Conservation (phyloP, 2,888 invertebrate species). For the Cyclophora albipunctata region DNA sequence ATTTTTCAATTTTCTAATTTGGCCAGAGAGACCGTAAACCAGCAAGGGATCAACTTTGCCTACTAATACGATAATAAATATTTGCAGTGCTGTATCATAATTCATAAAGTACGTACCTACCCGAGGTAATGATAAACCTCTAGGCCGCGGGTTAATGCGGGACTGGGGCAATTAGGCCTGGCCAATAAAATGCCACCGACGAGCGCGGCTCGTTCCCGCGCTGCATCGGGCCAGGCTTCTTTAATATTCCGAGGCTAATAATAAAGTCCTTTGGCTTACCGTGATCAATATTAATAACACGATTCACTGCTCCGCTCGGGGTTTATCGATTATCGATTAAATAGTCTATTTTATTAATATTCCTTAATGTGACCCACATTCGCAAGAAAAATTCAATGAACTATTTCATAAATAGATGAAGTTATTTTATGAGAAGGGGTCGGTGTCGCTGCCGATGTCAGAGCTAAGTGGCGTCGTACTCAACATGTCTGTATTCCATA, state of each 20-base stretch:
- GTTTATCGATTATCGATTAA: slow-evolving; percentile 2
- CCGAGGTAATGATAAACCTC: background rate
- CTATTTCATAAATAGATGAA: background rate
- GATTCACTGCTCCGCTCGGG: background rate
- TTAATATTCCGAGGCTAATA: slow-evolving; percentile 9
- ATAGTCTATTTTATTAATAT: no score
- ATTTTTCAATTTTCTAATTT: no score
- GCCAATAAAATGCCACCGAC: slow-evolving; percentile 57
- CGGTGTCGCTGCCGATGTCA: slow-evolving; percentile 50
- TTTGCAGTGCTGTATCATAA: no score
- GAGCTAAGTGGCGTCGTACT: slow-evolving; percentile 61
- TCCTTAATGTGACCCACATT: no score
- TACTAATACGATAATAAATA: background rate
- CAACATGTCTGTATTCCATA: slow-evolving; percentile 41
- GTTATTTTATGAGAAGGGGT: slow-evolving; percentile 17
- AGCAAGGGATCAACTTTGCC: background rate
- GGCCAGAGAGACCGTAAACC: background rate
- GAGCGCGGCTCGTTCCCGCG: slow-evolving; percentile 42
- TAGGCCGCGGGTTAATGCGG: slow-evolving; percentile 57
- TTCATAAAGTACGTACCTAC: background rate
- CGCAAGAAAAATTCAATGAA: no score
- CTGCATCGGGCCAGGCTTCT: slow-evolving; percentile 16
- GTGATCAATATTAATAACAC: slow-evolving; percentile 10
- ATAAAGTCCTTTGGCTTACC: slow-evolving; percentile 8
- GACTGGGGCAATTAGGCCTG: slow-evolving; percentile 61